Evolutionary conservation across 2,888 invertebrate species (phyloP).

Genomic region (Diarsia mendica): DNA sequence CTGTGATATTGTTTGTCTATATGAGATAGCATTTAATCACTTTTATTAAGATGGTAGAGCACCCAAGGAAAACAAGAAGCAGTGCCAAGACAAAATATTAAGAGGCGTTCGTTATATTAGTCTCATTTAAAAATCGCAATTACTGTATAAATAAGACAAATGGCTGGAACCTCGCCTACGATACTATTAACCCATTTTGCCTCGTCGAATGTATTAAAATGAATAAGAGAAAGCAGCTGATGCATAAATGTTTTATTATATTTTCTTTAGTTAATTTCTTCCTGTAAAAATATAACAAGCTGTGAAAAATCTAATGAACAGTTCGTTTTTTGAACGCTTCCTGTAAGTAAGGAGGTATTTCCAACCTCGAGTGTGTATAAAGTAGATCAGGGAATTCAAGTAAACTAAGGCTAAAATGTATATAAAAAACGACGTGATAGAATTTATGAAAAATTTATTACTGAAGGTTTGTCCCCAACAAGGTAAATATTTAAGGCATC

Average conservation of each 20-base stretch:
- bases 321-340: neutral
- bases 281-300: neutral
- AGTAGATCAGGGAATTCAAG: neutral
- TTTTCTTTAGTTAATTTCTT: too few relatives aligned
- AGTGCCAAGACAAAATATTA: conserved; percentile 47
- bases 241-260: conserved; percentile 25
- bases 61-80: conserved; percentile 33
- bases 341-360: neutral
- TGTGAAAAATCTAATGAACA: neutral
- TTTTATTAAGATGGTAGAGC: conserved; percentile 35
- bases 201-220: conserved; percentile 24
- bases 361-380: neutral
- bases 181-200: conserved; percentile 55
- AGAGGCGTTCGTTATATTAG: conserved; percentile 27
- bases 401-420: neutral
- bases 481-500: neutral
- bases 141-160: conserved; percentile 54
- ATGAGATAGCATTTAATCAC: conserved; percentile 7
- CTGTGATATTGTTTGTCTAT: conserved; percentile 5
- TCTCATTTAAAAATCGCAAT: conserved; percentile 49
- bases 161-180: conserved; percentile 40
- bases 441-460: neutral
- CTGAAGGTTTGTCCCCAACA: neutral
- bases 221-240: conserved; percentile 12
- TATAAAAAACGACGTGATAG: neutral